phyloP scores from a whole-genome alignment of 2,797 vertebrate genomes.

The Melanotaenia nigrans region DNA sequence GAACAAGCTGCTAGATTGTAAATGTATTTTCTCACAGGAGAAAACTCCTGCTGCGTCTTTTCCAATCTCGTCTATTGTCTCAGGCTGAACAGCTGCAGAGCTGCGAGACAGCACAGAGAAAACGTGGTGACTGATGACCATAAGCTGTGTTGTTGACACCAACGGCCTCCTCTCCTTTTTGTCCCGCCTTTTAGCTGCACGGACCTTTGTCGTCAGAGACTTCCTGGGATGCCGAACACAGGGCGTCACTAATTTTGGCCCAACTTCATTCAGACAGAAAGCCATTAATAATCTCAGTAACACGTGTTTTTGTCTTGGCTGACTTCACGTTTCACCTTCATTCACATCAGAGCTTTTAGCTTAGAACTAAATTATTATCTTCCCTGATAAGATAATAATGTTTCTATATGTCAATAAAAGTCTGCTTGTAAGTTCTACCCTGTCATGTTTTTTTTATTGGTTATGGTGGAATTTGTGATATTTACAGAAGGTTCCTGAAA shows the following conservation, averaged over 20 bases:
- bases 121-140: constrained; percentile 47
- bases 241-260: constrained; percentile 4
- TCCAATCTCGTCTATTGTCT: constrained; percentile 55
- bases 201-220: constrained; percentile 14
- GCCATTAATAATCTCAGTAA: background rate
- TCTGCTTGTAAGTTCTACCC: too few relatives aligned
- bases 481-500: too few relatives aligned
- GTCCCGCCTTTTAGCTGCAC: background rate
- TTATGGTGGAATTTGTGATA: too few relatives aligned
- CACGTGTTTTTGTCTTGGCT: background rate
- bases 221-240: constrained; percentile 11
- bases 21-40: constrained; percentile 38
- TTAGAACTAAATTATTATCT: too few relatives aligned
- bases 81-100: constrained; percentile 61
- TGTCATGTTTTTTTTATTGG: too few relatives aligned
- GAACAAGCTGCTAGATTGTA: background rate
- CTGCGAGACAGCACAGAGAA: constrained; percentile 45
- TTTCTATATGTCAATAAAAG: too few relatives aligned
- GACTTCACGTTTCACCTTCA: too few relatives aligned
- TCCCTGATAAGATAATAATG: too few relatives aligned
- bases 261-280: constrained; percentile 3
- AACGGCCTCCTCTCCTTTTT: constrained; percentile 16
- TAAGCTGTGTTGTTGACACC: constrained; percentile 24
- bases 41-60: constrained; percentile 43
- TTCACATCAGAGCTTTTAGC: too few relatives aligned